Evolutionary conservation across 1,140 invertebrate species (phyloP), one percentile per base, ranked within the genome.

Genomic region (Drosophila azteca): DNA sequence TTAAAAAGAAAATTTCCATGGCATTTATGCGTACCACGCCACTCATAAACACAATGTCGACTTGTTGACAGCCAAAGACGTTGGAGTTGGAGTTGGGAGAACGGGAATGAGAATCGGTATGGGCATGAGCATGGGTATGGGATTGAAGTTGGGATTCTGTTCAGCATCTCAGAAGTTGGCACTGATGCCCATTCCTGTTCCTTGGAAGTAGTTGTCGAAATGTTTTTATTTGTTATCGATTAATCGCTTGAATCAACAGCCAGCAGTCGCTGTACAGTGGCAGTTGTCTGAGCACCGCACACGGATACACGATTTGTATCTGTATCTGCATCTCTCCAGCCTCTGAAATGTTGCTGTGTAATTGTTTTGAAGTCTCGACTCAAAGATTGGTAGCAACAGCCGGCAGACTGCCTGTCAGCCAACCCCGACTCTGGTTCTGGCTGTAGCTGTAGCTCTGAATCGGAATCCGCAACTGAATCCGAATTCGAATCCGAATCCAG

Each of bases 181-280:
- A 26, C 24, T 26, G 24, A 26, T 26, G 24, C 8, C 8, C 8
- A 3, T 31, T 31, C 31, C 31, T 65, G 59, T 87, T 87, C 83
- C 49, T 59, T 79, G 83, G 83, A 88, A 87, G 83, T 79, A 88
- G 83, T 88, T 88, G 83, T 88, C 83, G 83, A 88, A 88, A 88
- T 87, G 79, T 90, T 90, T 87, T 90, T 87, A 87, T 90, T 90
- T 90, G 87, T 90, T 90, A 90, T 90, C 87, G 87, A 90, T 90
- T 90, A 90, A 90, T 87, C 82, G 87, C 87, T 90, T 87, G 82
- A 80, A 76, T 87, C 83, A 69, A 88, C 82, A 88, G 64, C 35
- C 31, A 35, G 61, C 70, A 35, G 57, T 55, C 51, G 66, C 59
- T 44, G 51, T 67, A 68, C 78, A 68, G 77, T 77, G 74, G 74